phyloP scores from a whole-genome alignment of 2,113 vertebrate species.

The Phaethon lepturus region DNA sequence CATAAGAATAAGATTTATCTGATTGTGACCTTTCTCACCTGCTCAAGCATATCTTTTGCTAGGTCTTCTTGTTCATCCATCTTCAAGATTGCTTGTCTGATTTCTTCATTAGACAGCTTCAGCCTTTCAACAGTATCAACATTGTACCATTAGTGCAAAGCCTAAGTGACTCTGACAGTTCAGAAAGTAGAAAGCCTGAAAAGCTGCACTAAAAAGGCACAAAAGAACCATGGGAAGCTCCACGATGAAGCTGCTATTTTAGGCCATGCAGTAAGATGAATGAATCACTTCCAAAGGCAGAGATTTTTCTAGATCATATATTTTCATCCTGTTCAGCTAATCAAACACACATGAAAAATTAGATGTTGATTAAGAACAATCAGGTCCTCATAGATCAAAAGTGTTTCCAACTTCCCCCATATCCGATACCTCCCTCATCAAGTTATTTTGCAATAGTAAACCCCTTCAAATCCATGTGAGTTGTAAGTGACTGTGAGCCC shows the following conservation, averaged over 20 bases:
- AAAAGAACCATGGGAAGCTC: background rate
- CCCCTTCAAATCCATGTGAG: background rate
- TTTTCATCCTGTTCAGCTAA: background rate
- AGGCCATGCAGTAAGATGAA: background rate
- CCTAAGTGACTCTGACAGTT: background rate
- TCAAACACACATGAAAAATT: background rate
- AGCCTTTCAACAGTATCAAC: conserved; percentile 78
- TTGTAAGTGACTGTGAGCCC: background rate
- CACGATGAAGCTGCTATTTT: background rate
- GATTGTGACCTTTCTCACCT: conserved; percentile 77
- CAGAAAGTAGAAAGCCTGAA: background rate
- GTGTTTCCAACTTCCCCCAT: background rate
- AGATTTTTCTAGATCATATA: background rate
- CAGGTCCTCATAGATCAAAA: background rate
- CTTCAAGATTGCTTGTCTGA: conserved; percentile 90
- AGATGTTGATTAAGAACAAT: background rate
- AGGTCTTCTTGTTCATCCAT: conserved; percentile 98
- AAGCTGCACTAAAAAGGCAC: background rate
- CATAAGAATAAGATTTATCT: background rate
- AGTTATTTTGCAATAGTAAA: background rate
- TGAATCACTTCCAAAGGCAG: background rate
- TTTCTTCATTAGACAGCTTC: conserved; percentile 96
- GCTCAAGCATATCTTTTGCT: conserved; percentile 97
- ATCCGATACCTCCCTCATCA: background rate
- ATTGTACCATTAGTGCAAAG: conserved; percentile 3